Evolutionary conservation across 2,113 vertebrate genomes (phyloP).

Genomic region (Pseudopipra pipra): DNA sequence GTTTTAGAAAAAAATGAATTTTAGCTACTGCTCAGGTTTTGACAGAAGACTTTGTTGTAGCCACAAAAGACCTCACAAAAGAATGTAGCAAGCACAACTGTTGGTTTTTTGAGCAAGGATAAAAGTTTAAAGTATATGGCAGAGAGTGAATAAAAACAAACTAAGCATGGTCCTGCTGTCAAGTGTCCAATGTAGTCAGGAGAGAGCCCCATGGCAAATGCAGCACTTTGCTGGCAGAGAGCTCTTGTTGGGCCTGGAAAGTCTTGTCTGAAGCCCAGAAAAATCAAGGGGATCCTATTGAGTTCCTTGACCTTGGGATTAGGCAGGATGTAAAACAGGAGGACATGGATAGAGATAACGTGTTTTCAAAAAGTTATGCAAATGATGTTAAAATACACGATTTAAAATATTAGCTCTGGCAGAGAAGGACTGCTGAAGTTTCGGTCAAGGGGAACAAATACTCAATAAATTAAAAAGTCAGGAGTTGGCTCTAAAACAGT

Average conservation of each 20-base stretch:
- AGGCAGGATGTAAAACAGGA: not conserved
- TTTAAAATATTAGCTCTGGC: conserved; percentile 59
- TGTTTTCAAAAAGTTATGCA: conserved; percentile 16
- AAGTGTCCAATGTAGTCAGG: not conserved
- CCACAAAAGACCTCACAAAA: not conserved
- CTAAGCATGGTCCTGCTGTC: not conserved
- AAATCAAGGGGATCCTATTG: not conserved
- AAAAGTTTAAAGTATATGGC: not conserved
- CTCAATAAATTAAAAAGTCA: conserved; percentile 11
- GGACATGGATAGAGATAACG: accelerated
- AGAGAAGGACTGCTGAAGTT: not conserved
- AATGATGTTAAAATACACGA: not conserved
- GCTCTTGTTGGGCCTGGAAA: not conserved
- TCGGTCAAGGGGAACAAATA: not conserved
- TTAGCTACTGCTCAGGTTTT: not conserved
- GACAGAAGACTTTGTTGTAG: not conserved
- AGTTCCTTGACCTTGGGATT: not conserved
- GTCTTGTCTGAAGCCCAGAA: not conserved
- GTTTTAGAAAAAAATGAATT: not conserved
- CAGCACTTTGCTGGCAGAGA: not conserved
- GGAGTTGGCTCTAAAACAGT: not conserved
- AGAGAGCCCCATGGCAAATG: not conserved
- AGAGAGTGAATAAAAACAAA: conserved; percentile 14
- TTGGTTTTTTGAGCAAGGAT: not conserved
- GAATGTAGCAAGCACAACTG: not conserved